phyloP scores from a whole-genome alignment of 2,888 invertebrate species.

The Eugnorisma glareosa region DNA sequence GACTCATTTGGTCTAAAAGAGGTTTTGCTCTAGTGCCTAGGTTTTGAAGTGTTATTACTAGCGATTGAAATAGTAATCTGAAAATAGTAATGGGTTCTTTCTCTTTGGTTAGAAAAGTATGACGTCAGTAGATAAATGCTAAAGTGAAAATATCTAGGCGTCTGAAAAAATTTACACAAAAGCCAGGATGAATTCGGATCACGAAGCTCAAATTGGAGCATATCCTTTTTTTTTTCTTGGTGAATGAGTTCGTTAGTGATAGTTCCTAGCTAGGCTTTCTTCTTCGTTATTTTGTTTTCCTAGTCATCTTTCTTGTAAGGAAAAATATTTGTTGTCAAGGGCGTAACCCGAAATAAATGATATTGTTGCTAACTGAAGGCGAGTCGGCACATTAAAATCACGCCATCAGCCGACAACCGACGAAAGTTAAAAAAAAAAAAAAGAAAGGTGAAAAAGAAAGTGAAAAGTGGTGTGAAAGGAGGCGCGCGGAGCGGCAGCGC shows the following conservation, averaged over 20 bases:
- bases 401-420: too few relatives aligned
- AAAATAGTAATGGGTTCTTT: conserved; percentile 4
- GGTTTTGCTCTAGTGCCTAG: neutral
- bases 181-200: neutral
- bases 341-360: too few relatives aligned
- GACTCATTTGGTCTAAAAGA: conserved; percentile 9
- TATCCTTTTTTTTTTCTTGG: conserved; percentile 1
- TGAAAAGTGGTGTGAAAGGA: too few relatives aligned
- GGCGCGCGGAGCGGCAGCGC: too few relatives aligned
- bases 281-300: neutral
- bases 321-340: too few relatives aligned
- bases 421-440: too few relatives aligned
- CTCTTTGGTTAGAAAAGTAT: neutral
- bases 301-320: neutral
- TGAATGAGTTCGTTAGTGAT: neutral
- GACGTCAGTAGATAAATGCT: neutral
- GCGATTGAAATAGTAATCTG: neutral
- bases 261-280: neutral
- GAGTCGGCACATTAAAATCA: too few relatives aligned
- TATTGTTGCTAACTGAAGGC: too few relatives aligned
- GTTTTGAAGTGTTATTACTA: conserved; percentile 26
- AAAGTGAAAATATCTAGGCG: neutral
- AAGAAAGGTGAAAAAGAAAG: too few relatives aligned
- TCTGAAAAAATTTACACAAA: neutral
- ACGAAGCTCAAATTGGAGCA: neutral